Conservation (phyloP, 2,888 invertebrate genomes). For the Apodemia duryi region DNA sequence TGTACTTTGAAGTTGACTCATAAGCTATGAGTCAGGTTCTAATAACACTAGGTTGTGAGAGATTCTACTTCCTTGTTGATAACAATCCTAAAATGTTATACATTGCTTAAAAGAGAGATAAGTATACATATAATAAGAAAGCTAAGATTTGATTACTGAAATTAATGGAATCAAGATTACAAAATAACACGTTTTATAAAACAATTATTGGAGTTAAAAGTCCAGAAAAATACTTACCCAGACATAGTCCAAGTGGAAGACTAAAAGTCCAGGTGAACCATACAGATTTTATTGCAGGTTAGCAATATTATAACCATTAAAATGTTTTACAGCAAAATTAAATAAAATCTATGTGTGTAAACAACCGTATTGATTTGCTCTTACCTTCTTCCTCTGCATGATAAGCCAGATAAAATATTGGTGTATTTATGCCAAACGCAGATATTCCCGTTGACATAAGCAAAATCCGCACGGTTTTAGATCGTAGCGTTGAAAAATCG, state of each 20-base stretch:
- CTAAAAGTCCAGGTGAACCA: no score
- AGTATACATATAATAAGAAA: not conserved
- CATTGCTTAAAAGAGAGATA: not conserved
- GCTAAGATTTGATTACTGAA: no score
- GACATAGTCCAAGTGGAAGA: no score
- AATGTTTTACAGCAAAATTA: no score
- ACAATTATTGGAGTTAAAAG: no score
- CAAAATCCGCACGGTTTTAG: constrained; percentile 90
- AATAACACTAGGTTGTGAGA: not conserved
- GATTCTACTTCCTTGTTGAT: not conserved
- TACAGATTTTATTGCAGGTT: no score
- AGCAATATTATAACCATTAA: no score
- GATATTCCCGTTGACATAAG: constrained; percentile 88
- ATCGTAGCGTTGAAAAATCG: constrained; percentile 90
- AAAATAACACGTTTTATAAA: no score
- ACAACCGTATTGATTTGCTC: constrained; percentile 1
- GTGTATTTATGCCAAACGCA: constrained; percentile 91
- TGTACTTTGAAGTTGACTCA: not conserved
- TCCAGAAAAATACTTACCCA: no score
- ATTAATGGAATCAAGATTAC: no score
- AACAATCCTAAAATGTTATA: not conserved
- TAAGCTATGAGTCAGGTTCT: not conserved
- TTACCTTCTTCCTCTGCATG: constrained; percentile 87
- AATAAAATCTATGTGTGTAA: not conserved
- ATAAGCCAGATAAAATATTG: constrained; percentile 89